Conservation (phyloP, 2,113 vertebrate genomes). For the Willisornis vidua region DNA sequence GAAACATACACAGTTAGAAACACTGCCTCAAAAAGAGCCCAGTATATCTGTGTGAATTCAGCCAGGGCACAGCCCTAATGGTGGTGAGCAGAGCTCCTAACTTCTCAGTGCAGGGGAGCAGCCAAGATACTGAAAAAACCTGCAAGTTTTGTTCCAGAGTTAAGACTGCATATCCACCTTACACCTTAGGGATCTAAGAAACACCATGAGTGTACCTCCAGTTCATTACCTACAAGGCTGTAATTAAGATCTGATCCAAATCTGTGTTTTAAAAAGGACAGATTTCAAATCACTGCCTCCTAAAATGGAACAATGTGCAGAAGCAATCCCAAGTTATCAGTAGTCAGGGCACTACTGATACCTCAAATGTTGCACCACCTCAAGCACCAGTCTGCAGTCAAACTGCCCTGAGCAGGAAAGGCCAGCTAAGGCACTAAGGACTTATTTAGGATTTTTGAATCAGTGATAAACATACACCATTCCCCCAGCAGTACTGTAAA, state of each 20-base stretch:
- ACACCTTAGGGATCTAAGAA: background rate
- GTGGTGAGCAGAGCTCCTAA: background rate
- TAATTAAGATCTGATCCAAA: background rate
- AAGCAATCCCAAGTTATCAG: background rate
- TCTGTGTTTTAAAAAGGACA: background rate
- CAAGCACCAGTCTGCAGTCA: background rate
- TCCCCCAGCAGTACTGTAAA: background rate
- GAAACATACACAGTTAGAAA: background rate
- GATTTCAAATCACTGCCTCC: background rate
- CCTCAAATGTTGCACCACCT: background rate
- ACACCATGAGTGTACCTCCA: background rate
- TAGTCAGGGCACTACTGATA: background rate
- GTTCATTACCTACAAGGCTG: background rate
- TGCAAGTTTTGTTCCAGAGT: background rate
- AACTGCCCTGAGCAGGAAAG: background rate
- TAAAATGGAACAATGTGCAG: background rate
- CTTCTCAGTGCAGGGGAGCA: background rate
- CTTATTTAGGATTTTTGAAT: background rate
- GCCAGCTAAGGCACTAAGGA: fast-evolving
- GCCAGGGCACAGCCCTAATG: background rate
- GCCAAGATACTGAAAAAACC: background rate
- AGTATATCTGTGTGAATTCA: background rate
- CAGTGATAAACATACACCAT: background rate
- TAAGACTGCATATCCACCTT: background rate
- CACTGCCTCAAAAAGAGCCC: background rate